Evolutionary conservation across 2,797 vertebrate species (phyloP).

Genomic region (Arremon aurantiirostris): DNA sequence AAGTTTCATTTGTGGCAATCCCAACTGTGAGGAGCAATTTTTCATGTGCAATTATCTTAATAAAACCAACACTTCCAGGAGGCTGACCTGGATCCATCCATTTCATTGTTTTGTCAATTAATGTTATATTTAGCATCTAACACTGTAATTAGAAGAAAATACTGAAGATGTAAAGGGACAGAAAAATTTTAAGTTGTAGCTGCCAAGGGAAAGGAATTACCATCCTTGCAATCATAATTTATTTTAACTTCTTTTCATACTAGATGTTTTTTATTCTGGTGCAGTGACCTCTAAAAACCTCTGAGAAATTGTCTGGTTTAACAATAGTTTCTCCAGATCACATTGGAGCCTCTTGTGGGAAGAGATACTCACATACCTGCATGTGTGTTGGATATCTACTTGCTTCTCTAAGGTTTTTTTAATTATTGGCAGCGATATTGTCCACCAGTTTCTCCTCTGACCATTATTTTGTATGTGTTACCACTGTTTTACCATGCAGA

Average conservation of each 20-base stretch:
- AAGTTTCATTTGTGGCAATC: neutral
- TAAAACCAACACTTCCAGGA: neutral
- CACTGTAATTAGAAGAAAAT: neutral
- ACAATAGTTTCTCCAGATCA: neutral
- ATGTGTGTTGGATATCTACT: neutral
- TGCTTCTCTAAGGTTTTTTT: neutral
- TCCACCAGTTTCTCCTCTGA: neutral
- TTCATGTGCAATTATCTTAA: neutral
- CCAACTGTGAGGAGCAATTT: neutral
- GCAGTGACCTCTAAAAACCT: neutral
- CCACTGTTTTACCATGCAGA: neutral
- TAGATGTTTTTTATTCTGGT: neutral
- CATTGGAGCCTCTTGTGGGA: neutral
- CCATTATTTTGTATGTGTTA: neutral
- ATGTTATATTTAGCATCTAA: neutral
- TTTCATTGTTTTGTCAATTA: conserved; percentile 27
- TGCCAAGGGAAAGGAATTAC: neutral
- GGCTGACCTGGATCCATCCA: neutral
- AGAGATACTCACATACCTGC: neutral
- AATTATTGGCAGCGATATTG: neutral
- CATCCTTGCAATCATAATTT: neutral
- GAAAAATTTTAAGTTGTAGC: neutral
- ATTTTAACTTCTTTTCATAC: neutral
- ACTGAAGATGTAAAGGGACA: neutral
- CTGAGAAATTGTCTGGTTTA: neutral